phyloP scores from a whole-genome alignment of 2,797 vertebrate genomes.

The Pseudochirops corinnae region DNA sequence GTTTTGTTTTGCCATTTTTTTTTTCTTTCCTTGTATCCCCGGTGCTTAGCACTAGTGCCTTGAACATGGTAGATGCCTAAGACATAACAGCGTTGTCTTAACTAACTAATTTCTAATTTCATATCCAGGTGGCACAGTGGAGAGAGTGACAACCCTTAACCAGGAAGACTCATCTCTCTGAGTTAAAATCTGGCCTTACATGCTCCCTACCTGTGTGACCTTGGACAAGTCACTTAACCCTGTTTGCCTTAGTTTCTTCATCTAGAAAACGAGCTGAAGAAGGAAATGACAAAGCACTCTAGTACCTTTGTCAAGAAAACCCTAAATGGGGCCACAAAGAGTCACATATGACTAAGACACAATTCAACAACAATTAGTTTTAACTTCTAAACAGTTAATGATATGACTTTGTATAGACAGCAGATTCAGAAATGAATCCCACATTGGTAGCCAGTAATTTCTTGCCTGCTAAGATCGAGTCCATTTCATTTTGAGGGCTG shows the following conservation, averaged over 20 bases:
- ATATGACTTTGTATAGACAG: background rate
- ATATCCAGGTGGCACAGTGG: too few species aligned
- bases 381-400: background rate
- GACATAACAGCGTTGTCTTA: background rate
- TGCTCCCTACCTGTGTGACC: background rate
- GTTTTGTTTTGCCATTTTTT: background rate
- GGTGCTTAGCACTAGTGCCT: background rate
- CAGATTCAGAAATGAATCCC: background rate
- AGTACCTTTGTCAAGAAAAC: background rate
- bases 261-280: background rate
- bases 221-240: background rate
- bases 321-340: background rate
- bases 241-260: background rate
- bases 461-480: background rate
- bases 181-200: too few species aligned
- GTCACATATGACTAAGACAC: background rate
- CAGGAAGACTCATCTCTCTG: too few species aligned
- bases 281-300: background rate
- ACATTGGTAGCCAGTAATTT: background rate
- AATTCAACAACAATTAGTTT: background rate
- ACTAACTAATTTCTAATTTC: background rate
- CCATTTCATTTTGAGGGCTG: background rate
- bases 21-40: background rate
- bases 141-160: too few species aligned
- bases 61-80: background rate